These are phyloP conservation scores for Leptosomus discolor DNA, from an alignment of 2,113 vertebrate species.

Conservation along the genomic window DNA sequence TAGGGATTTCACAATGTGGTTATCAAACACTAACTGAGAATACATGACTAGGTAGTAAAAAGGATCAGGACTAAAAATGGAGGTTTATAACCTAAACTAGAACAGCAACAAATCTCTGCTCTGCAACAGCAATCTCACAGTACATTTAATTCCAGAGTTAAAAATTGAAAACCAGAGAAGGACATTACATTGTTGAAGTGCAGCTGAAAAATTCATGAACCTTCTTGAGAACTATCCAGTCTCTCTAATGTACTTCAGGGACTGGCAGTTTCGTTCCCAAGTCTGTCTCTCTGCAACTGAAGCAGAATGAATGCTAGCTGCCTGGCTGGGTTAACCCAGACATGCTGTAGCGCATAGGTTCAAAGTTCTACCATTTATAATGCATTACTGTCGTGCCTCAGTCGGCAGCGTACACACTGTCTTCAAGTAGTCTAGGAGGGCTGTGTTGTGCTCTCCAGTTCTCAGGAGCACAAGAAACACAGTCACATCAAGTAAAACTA, in stretches of 20 bases:
- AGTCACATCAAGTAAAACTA: background rate
- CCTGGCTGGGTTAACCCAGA: background rate
- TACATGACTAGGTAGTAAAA: background rate
- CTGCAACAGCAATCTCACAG: background rate
- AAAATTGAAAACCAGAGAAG: slow-evolving; percentile 28
- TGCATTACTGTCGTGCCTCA: background rate
- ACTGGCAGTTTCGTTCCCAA: background rate
- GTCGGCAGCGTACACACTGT: background rate
- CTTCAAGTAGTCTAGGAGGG: background rate
- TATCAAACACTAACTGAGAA: background rate
- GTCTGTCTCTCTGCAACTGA: background rate
- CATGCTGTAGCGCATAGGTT: background rate
- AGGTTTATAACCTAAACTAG: background rate
- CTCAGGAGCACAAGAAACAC: background rate
- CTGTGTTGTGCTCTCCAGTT: background rate
- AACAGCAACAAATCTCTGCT: background rate
- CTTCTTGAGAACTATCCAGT: background rate
- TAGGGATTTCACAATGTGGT: background rate
- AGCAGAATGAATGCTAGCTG: background rate
- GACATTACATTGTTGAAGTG: background rate
- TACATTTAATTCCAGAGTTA: background rate
- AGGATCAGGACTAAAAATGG: background rate
- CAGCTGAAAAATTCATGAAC: slow-evolving; percentile 29
- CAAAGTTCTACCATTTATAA: background rate
- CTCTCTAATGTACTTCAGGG: background rate